These are phyloP conservation scores for Hydroisotoma schaefferi DNA, from an alignment of 2,888 invertebrate genomes.

Conservation along the genomic window DNA sequence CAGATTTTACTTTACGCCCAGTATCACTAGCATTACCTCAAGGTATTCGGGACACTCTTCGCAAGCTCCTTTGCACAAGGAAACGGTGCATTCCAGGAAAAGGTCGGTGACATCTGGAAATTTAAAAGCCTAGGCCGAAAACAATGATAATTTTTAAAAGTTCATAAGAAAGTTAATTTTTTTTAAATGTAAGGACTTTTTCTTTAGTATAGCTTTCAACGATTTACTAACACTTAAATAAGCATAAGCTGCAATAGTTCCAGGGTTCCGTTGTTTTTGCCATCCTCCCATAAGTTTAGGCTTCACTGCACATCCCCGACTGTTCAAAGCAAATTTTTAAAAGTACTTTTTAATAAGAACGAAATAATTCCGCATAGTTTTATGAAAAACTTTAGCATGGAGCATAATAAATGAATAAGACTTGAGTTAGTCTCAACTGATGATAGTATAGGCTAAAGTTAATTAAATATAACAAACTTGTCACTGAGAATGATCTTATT, in stretches of 20 bases:
- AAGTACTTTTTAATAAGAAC: not conserved
- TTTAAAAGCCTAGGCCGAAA: conserved; percentile 58
- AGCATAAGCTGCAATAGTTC: conserved; percentile 70
- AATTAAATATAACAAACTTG: conserved; percentile 52
- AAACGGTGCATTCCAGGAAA: conserved; percentile 75
- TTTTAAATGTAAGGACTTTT: not conserved
- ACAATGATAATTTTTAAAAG: too few species aligned
- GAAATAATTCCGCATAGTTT: too few species aligned
- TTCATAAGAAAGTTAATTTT: too few species aligned
- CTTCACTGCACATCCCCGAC: conserved; percentile 70
- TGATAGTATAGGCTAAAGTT: too few species aligned
- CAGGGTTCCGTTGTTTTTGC: conserved; percentile 73
- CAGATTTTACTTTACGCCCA: too few species aligned
- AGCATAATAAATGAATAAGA: too few species aligned
- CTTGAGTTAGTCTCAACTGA: too few species aligned
- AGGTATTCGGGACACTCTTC: conserved; percentile 61
- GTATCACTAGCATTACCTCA: conserved; percentile 27
- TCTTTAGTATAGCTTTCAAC: not conserved
- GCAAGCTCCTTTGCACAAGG: conserved; percentile 74
- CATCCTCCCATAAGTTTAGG: conserved; percentile 76
- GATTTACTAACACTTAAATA: conserved; percentile 50
- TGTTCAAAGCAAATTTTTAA: not conserved
- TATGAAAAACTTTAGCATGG: too few species aligned
- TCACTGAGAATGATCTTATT: conserved; percentile 69
- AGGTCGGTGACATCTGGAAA: conserved; percentile 82